Base-by-base conservation (phyloP, 2,797 vertebrate genomes). In the Gadopsis bispinosus region DNA sequence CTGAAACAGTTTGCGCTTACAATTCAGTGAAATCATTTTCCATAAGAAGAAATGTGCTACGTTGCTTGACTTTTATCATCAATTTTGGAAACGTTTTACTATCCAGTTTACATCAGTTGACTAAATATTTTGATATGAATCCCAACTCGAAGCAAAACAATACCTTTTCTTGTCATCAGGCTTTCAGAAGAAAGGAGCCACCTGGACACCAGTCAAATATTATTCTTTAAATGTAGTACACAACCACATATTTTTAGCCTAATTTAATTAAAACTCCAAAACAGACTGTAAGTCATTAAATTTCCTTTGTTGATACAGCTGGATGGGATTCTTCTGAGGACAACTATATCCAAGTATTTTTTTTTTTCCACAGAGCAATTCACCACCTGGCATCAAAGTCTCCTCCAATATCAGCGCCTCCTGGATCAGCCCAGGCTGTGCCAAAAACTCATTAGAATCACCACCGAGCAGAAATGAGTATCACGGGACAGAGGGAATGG, bases 361-460 rank as follows among this genome's bases (percentile, higher is more conserved):
- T 73, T 78, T 62, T 62, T 62, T 62, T 84, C 60, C 65, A 81
- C 58, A 68, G 47, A 83, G 83, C 79, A 83, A 89, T 79, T 83
- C 80, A 83, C 86, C 86, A 91, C 88, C 90, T 93, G 87, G 82
- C 87, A 88, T 85, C 83, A 87, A 90, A 88, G 80, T 75, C 69
- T 72, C 69, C 55, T 77, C 64, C 77, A 75, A 61, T 88, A 87
- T 83, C 75, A 75, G 51, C 12, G 7, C 63, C 72, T 86, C 85
- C 69, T 80, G 83, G 83, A 84, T 89, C 87, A 81, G 87, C 66
- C 84, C 12, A 55, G 75, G 66, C 77, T 62, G 60, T 86, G 91
- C 91, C 88, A 93, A 81, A 89, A 90, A 88, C 87, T 88, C 85
- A 91, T 91, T 92, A 90, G 83, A 91, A 89, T 79, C 72, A 81